Base-by-base conservation (phyloP, 2,888 invertebrate genomes). In the Caenorhabditis macrosperma region DNA sequence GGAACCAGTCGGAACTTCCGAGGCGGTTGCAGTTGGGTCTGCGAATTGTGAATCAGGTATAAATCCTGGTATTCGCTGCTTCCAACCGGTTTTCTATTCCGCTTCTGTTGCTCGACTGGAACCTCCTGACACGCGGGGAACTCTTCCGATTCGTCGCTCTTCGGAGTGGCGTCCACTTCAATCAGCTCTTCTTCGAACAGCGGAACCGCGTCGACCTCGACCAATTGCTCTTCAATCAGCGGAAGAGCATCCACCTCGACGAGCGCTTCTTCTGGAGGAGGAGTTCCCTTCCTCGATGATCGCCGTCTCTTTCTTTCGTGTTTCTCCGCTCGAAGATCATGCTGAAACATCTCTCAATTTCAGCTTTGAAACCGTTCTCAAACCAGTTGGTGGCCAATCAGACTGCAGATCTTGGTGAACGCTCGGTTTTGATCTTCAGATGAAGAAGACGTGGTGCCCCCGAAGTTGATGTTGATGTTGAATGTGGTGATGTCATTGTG, bases 351-450 rank as follows among this genome's bases (percentile, higher is more conserved):
- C 3, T 30, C 50, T 30, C 28, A 3, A 20, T n/a, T 28, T 30
- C n/a, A 6, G 20, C 20, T 26, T 4, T 35, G 33, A 1, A 20
- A 52, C 1, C 3, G 6, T 15, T 28, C 30, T 15, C 26, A 17
- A 46, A 68, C 68, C 48, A 68, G 50, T 24, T 61, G 69, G 28
- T 69, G 69, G 69, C 69, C 69, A 61, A 52, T 24, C 69, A 69
- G 44, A 61, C 38, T 41, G 44, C 59, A 61, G n/a, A 61, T 33
- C 28, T 35, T 54, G 7, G 30, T 15, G 28, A 69, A 22, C 5
- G 22, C 20, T n/a, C 22, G 3, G n/a, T 20, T n/a, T 4, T 54
- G 20, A 10, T 50, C 38, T 24, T 20, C 46, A 4, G 69, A 26
- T n/a, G 59, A 7, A 22, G 69, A 12, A 50, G 48, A 24, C 28